Evolutionary conservation across 2,113 vertebrate species (phyloP).

Genomic region (Zosterops hypoxanthus): DNA sequence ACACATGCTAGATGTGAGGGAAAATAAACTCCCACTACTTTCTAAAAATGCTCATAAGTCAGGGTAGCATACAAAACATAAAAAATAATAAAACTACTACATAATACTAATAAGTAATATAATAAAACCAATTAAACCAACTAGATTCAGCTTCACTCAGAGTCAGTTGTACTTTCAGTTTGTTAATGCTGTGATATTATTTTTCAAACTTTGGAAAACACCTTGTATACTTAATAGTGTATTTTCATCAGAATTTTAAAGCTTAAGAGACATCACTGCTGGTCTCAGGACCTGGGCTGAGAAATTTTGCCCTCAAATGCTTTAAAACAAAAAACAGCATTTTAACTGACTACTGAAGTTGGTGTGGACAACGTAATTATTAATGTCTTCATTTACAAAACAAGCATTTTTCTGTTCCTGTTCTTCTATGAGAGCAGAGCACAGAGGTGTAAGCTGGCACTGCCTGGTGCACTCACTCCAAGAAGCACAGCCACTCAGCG

Average conservation of each 20-base stretch:
- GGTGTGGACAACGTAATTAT: not conserved
- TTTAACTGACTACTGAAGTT: not conserved
- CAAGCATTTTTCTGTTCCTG: not conserved
- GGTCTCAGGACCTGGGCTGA: not conserved
- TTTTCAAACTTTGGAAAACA: not conserved
- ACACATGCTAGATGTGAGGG: not conserved
- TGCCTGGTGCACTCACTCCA: conserved; percentile 84
- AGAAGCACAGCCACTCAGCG: conserved; percentile 87
- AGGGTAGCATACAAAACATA: not conserved
- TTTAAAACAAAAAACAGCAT: not conserved
- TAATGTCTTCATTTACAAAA: not conserved
- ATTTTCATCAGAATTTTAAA: not conserved
- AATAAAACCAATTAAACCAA: not conserved
- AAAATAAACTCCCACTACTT: not conserved
- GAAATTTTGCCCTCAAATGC: not conserved
- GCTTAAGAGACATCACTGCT: not conserved
- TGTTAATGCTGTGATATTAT: not conserved
- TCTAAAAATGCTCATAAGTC: not conserved
- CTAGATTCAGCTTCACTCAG: not conserved
- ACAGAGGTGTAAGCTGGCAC: not conserved
- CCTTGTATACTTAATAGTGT: not conserved
- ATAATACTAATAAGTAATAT: not conserved
- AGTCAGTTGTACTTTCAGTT: not conserved
- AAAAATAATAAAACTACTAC: not conserved
- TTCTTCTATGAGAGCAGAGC: not conserved